phyloP scores from a whole-genome alignment of 2,888 invertebrate genomes.

The Synanthedon formicaeformis region DNA sequence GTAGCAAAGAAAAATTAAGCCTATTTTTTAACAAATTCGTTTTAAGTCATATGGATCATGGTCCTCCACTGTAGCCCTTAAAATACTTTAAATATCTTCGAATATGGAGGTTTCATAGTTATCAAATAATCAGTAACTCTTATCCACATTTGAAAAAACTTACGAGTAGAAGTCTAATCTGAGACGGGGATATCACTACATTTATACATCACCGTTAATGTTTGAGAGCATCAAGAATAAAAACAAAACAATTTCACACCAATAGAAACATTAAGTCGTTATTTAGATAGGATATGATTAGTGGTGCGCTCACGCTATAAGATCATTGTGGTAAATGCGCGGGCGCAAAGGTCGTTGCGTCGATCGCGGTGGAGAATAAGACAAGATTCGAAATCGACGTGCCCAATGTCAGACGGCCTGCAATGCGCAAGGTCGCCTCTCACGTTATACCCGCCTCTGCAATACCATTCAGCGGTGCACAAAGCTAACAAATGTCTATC shows the following conservation, averaged over 20 bases:
- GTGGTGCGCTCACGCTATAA: constrained; percentile 11
- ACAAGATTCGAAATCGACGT: constrained; percentile 42
- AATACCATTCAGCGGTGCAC: constrained; percentile 10
- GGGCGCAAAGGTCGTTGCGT: constrained; percentile 26
- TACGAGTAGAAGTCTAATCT: too few relatives aligned
- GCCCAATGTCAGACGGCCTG: constrained; percentile 46
- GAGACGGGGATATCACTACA: too few relatives aligned
- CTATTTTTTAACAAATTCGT: too few relatives aligned
- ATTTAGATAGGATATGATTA: constrained; percentile 9
- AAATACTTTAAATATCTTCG: too few relatives aligned
- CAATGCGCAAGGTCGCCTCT: constrained; percentile 48
- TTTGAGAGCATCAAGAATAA: too few relatives aligned
- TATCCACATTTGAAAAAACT: too few relatives aligned
- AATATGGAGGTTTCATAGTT: too few relatives aligned
- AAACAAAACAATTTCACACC: background rate
- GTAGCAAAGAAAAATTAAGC: too few relatives aligned
- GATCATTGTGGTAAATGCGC: constrained; percentile 16
- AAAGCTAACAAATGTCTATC: constrained; percentile 23
- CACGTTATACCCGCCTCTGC: constrained; percentile 41
- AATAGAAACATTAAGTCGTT: background rate
- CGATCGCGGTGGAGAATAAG: constrained; percentile 22
- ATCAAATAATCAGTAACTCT: too few relatives aligned
- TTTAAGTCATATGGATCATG: too few relatives aligned
- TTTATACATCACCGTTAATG: too few relatives aligned
- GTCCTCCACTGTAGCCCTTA: too few relatives aligned